These are phyloP conservation scores for Onychostoma macrolepis DNA, from an alignment of 2,113 vertebrate species.

Conservation along the genomic window DNA sequence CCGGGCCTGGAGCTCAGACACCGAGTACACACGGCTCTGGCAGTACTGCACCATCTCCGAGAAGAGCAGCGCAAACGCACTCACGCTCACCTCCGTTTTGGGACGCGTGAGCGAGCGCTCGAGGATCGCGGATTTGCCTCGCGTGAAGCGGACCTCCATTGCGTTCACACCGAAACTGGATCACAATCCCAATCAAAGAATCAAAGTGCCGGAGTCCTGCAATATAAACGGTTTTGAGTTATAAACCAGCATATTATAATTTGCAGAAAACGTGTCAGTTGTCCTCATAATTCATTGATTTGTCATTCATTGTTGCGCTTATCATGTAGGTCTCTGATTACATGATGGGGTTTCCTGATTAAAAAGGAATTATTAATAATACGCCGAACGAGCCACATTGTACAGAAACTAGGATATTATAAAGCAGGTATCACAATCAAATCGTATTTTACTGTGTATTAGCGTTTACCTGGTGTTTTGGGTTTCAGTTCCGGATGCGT, in stretches of 20 bases:
- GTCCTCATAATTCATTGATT: neutral
- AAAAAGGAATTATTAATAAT: no score
- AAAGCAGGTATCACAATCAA: neutral
- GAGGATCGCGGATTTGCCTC: slow-evolving; percentile 87
- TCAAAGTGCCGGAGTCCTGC: neutral
- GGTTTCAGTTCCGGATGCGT: neutral
- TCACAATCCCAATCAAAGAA: neutral
- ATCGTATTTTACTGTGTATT: neutral
- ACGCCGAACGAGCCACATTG: neutral
- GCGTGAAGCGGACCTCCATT: slow-evolving; percentile 91
- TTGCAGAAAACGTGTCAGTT: neutral
- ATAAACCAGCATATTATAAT: neutral
- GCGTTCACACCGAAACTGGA: neutral
- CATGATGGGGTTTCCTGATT: neutral
- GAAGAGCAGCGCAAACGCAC: slow-evolving; percentile 90
- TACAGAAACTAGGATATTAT: neutral
- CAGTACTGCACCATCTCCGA: slow-evolving; percentile 96
- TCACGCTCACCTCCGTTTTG: slow-evolving; percentile 87
- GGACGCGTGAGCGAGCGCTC: slow-evolving; percentile 86
- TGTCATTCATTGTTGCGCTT: neutral
- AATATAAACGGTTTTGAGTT: neutral
- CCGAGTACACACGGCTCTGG: slow-evolving; percentile 91
- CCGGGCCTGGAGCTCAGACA: slow-evolving; percentile 89
- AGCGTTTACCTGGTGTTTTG: slow-evolving; percentile 29
- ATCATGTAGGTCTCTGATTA: neutral